phyloP scores from a whole-genome alignment of 2,888 invertebrate genomes.

The Phlogophora meticulosa region DNA sequence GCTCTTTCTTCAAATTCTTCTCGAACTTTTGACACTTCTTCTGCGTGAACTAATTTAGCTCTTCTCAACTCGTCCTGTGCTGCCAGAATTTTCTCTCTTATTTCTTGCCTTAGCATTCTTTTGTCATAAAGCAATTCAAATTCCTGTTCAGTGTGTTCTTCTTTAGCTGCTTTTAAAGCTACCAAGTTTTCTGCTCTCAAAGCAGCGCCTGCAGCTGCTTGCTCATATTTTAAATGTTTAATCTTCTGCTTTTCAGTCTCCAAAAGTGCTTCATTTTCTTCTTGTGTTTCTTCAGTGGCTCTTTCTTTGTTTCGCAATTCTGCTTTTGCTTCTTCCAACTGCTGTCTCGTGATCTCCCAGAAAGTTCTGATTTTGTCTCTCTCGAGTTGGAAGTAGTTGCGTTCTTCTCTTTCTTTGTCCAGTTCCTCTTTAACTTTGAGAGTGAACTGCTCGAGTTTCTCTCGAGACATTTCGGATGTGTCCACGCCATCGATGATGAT shows the following conservation, averaged over 20 bases:
- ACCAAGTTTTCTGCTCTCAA: slow-evolving; percentile 96
- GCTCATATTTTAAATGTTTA: slow-evolving; percentile 97
- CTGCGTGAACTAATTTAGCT: slow-evolving; percentile 94
- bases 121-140: slow-evolving; percentile 94
- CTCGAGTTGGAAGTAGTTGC: slow-evolving; percentile 98
- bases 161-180: slow-evolving; percentile 95
- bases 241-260: slow-evolving; percentile 98
- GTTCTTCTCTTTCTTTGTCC: slow-evolving; percentile 98
- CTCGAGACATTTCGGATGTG: slow-evolving; percentile 97
- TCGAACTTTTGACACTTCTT: slow-evolving; percentile 92
- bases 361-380: slow-evolving; percentile 98
- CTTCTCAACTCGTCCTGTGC: slow-evolving; percentile 94
- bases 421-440: slow-evolving; percentile 96
- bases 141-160: slow-evolving; percentile 95
- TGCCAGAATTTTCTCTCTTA: slow-evolving; percentile 93
- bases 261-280: slow-evolving; percentile 96
- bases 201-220: slow-evolving; percentile 96
- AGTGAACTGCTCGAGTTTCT: slow-evolving; percentile 97
- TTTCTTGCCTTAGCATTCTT: slow-evolving; percentile 92
- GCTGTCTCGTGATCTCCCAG: slow-evolving; percentile 98
- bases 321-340: slow-evolving; percentile 96
- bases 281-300: slow-evolving; percentile 96
- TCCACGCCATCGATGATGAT: slow-evolving; percentile 97
- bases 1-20: slow-evolving; percentile 88
- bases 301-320: slow-evolving; percentile 93